phyloP scores from a whole-genome alignment of 1,140 invertebrate species.

The Rhagoletis pomonella region DNA sequence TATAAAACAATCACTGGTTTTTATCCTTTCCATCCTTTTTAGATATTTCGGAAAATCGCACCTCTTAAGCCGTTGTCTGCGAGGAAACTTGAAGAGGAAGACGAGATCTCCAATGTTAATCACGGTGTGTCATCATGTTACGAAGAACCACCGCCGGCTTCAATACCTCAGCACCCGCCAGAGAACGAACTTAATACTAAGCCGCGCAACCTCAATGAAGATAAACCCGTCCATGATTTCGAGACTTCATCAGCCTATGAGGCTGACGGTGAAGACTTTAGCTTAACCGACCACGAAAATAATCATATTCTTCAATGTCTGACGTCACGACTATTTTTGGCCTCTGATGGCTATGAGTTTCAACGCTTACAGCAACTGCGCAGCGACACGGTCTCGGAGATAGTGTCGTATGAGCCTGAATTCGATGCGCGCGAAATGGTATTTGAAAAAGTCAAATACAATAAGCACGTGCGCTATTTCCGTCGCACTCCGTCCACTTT shows the following conservation, averaged over 20 bases:
- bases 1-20: slow-evolving; percentile 37
- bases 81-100: slow-evolving; percentile 67
- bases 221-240: not conserved
- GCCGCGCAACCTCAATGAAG: not conserved
- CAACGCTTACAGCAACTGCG: slow-evolving; percentile 57
- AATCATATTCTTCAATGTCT: slow-evolving; percentile 48
- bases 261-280: slow-evolving; percentile 6
- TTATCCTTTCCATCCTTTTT: slow-evolving; percentile 14
- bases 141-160: not conserved
- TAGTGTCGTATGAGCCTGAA: slow-evolving; percentile 34
- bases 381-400: slow-evolving; percentile 53
- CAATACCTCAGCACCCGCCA: not conserved
- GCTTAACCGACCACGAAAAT: not conserved
- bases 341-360: slow-evolving; percentile 59
- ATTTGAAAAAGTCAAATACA: slow-evolving; percentile 69
- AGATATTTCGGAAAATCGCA: slow-evolving; percentile 69
- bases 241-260: slow-evolving; percentile 11
- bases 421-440: slow-evolving; percentile 54
- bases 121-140: not conserved
- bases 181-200: not conserved
- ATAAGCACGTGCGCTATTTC: slow-evolving; percentile 67
- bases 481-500: slow-evolving; percentile 70
- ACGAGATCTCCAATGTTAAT: slow-evolving; percentile 8
- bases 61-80: slow-evolving; percentile 69
- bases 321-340: slow-evolving; percentile 55